phyloP scores from a whole-genome alignment of 1,140 invertebrate species.

The Drosophila kepulauana region DNA sequence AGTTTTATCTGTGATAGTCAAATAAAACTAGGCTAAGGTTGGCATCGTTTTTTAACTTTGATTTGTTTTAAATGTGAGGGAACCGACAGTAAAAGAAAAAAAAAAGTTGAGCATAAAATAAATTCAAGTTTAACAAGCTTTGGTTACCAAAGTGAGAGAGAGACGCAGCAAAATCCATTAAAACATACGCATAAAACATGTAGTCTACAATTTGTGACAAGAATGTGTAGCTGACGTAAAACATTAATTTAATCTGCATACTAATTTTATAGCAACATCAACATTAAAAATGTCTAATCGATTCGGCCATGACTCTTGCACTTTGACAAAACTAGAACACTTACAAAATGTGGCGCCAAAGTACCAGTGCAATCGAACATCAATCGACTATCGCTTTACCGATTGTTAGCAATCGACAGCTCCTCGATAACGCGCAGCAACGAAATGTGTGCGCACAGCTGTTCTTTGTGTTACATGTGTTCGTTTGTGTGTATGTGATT shows the following conservation, averaged over 20 bases:
- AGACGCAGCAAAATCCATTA: not conserved
- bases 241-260: not conserved
- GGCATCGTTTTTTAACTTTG: conserved; percentile 1
- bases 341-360: conserved; percentile 23
- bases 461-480: conserved; percentile 46
- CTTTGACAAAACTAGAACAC: not conserved
- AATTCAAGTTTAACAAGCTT: conserved; percentile 16
- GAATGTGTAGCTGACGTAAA: too few relatives aligned
- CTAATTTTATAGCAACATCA: not conserved
- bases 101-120: conserved; percentile 1
- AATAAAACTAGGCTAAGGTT: conserved; percentile 60
- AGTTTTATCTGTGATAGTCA: conserved; percentile 18
- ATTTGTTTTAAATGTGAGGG: conserved; percentile 19
- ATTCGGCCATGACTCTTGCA: not conserved
- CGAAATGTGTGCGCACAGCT: conserved; percentile 47
- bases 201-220: too few relatives aligned
- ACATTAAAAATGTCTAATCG: not conserved
- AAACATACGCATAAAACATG: not conserved
- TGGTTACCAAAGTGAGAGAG: not conserved
- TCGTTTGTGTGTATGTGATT: conserved; percentile 31
- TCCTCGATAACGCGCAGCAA: too few relatives aligned
- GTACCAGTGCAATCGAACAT: not conserved
- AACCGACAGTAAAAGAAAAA: conserved; percentile 3
- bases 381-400: not conserved
- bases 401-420: conserved; percentile 30